phyloP scores from a whole-genome alignment of 2,888 invertebrate species.

The Nineta flava region DNA sequence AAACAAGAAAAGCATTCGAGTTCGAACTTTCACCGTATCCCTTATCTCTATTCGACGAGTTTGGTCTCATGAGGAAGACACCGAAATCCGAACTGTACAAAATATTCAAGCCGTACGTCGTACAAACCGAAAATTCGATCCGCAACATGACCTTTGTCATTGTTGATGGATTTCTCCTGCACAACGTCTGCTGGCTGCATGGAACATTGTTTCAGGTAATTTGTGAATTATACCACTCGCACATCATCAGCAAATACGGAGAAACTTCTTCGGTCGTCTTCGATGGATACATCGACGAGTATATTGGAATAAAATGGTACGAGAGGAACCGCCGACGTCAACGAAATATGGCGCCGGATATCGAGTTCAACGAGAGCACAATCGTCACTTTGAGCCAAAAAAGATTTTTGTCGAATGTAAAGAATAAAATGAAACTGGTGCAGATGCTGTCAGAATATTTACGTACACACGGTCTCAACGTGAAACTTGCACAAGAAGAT shows the following conservation, averaged over 20 bases:
- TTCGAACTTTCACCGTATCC: no score
- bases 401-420: not conserved
- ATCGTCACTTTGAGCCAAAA: not conserved
- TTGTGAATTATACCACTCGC: not conserved
- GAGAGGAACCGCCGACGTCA: not conserved
- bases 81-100: not conserved
- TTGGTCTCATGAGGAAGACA: not conserved
- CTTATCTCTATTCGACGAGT: not conserved
- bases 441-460: not conserved
- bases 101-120: not conserved
- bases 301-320: not conserved
- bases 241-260: not conserved
- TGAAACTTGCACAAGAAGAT: not conserved
- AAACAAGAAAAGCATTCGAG: no score
- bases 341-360: not conserved
- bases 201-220: not conserved
- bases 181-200: not conserved
- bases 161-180: not conserved
- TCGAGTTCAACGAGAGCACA: not conserved
- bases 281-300: not conserved
- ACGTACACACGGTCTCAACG: not conserved
- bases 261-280: not conserved
- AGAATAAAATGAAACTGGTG: not conserved
- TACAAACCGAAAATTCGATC: not conserved
- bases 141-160: not conserved